Percentiles rank a stretch among this genome's conserved stretches.
Conservation (phyloP, 2,888 invertebrate species). For the Hoplodrina ambigua region DNA sequence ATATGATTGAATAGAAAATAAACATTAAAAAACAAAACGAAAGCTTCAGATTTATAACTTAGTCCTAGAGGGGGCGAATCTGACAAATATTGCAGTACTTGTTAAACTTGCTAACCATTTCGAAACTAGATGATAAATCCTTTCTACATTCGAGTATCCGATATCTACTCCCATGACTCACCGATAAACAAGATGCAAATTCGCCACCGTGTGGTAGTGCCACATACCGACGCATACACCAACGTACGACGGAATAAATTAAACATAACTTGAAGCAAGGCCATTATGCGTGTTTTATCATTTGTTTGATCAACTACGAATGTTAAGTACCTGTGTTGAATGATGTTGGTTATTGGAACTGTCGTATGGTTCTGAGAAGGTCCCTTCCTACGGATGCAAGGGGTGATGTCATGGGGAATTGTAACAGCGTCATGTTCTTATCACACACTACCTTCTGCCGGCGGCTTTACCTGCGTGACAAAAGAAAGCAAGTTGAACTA, state of each 20-base stretch:
- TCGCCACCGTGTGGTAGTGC: not conserved
- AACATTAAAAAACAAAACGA: no score
- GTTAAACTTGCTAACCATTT: no score
- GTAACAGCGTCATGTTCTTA: no score
- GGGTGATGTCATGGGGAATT: no score
- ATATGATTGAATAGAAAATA: no score
- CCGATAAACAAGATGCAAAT: slow-evolving; percentile 36
- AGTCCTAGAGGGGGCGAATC: no score
- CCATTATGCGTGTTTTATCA: slow-evolving; percentile 41
- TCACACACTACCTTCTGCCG: no score
- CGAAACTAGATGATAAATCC: slow-evolving; percentile 1
- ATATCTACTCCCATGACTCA: slow-evolving; percentile 22
- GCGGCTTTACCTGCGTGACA: no score
- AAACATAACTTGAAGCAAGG: slow-evolving; percentile 50
- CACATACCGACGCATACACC: slow-evolving; percentile 56
- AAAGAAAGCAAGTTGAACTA: no score
- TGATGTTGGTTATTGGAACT: slow-evolving; percentile 32
- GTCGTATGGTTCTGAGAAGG: not conserved
- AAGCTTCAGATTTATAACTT: no score
- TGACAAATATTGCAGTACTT: no score
- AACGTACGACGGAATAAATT: slow-evolving; percentile 54
- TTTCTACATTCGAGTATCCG: not conserved
- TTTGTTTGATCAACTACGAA: slow-evolving; percentile 37
- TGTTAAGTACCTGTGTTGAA: slow-evolving; percentile 40
- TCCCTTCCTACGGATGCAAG: no score